Base-by-base conservation (phyloP, 2,113 vertebrate species). In the Heptranchias perlo region DNA sequence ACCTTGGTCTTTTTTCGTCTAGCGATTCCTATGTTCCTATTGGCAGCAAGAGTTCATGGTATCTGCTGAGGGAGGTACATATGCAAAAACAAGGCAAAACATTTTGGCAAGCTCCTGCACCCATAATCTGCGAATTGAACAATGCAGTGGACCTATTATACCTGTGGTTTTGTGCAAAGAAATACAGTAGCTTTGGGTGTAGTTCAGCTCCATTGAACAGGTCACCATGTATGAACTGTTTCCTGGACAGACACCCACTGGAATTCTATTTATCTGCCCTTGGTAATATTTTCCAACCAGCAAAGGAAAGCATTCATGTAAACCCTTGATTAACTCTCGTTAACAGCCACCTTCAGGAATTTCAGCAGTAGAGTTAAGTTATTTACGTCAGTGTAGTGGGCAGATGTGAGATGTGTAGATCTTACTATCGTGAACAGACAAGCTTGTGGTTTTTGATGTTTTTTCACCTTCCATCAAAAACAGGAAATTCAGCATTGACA, bases 241-340 rank as follows among this genome's bases (percentile, higher is more conserved):
- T 94, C 92, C 62, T 94, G 92, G 39, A 67, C 92, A 94, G 92
- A 94, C 61, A 94, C 62, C 92, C 62, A 95, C 44, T 73, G 94
- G 47, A 94, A 95, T 69, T 95, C 11, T 47, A 95, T 69, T 95
- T 69, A 47, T 95, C 94, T 95, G n/a, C 39, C 65, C 65, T 69
- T 73, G 44, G 44, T 73, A 95, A 95, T 95, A 69, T 95, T 95
- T 95, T 95, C 94, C 65, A 69, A 67, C 44, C 25, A 95, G 11
- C 64, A 69, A 44, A 47, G 94, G 23, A 95, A 95, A 28, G 44
- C 65, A 49, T 49, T 73, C 39, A 95, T 95, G 65, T 49, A 52
- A 95, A 73, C 94, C 65, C 4, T 69, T 95, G 44, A 95, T 95
- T 69, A 73, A 47, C 64, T 73, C 94, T 28, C 49, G 93, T 95